Evolutionary conservation across 2,797 vertebrate species (phyloP), one percentile per base, ranked within the genome.

Genomic region (Clarias pachynema): DNA sequence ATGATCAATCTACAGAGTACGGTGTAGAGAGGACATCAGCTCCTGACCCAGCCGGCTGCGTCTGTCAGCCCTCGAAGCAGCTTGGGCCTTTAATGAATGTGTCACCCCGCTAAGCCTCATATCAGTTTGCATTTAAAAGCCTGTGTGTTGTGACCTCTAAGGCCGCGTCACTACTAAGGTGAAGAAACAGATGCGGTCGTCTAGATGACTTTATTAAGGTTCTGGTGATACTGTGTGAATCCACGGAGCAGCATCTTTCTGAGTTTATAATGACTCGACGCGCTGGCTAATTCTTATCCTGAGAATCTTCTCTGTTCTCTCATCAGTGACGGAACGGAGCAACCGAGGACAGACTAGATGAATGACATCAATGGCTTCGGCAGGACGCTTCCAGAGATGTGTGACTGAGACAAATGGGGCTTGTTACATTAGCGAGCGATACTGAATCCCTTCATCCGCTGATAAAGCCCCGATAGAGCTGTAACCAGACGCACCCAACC

Each of bases 371-470:
- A 93, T 91, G 93, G 91, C 91, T 87, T 93, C 92, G 92, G 77
- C 92, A 92, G 95, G 86, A 86, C 93, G 92, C 93, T 94, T 93
- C 92, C 91, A 94, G 93, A 93, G 93, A 94, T 88, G 91, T 92
- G 94, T 93, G 94, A 94, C 94, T 93, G 94, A 95, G 94, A 95
- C 94, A 95, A 95, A 95, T 93, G 94, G 94, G 93, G 91, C 93
- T 94, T 94, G 94, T 94, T 95, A 94, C 93, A 92, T 94, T 94
- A 94, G 93, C 91, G 90, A 91, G 93, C 75, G 94, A 93, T 93
- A 95, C 93, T 89, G 92, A 95, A 94, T 93, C 94, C 92, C 90
- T 91, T 84, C 91, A 91, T 91, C 94, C 92, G 90, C 89, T 94
- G 95, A 95, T 95, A 93, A 93, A 86, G 91, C 92, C 90, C 89